Conservation (phyloP, 2,888 invertebrate genomes). For the Pharmacophagus antenor region DNA sequence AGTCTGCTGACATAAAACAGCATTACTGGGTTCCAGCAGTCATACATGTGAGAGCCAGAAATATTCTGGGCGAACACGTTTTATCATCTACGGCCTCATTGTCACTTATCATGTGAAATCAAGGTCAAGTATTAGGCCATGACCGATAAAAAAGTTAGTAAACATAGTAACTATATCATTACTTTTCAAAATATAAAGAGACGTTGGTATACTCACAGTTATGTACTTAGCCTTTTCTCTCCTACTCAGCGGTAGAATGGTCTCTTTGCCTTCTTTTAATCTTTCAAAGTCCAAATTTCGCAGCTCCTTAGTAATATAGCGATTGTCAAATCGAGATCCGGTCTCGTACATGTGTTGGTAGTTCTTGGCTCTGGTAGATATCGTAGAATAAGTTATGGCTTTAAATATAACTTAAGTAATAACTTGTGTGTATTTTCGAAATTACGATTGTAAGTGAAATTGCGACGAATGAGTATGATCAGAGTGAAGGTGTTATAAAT, state of each 20-base stretch:
- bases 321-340: conserved; percentile 86
- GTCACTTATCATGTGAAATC: no score
- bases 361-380: conserved; percentile 82
- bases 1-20: no score
- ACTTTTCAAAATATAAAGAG: background rate
- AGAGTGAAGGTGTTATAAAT: no score
- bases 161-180: no score
- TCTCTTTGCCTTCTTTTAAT: conserved; percentile 80
- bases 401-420: no score
- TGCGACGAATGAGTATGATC: background rate
- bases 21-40: no score
- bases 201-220: conserved; percentile 69
- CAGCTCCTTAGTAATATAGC: conserved; percentile 84
- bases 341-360: conserved; percentile 87
- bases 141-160: background rate
- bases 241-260: conserved; percentile 84
- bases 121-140: no score
- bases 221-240: conserved; percentile 84
- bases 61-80: no score
- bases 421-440: background rate
- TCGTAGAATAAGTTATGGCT: background rate
- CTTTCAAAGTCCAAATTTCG: conserved; percentile 83
- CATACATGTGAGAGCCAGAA: no score
- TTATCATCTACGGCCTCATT: no score
- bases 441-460: background rate